These are phyloP conservation scores for Nerophis lumbriciformis DNA, from an alignment of 2,113 vertebrate genomes.

Conservation along the genomic window DNA sequence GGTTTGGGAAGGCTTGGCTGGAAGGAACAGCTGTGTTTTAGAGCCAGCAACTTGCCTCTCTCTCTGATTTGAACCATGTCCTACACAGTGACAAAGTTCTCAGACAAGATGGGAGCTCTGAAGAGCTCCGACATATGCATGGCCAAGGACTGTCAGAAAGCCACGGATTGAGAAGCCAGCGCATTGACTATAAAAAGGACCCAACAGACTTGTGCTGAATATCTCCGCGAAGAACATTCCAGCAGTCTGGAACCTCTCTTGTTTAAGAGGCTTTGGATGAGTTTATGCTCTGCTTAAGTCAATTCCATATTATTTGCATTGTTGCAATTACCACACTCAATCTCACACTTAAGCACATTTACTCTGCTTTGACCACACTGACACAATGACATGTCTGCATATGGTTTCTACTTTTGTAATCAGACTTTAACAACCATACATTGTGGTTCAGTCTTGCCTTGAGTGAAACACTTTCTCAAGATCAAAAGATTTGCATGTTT, in stretches of 20 bases:
- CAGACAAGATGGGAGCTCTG: conserved; percentile 49
- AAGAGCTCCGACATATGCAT: conserved; percentile 23
- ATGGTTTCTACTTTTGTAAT: conserved; percentile 59
- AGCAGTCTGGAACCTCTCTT: conserved; percentile 57
- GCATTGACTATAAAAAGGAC: conserved; percentile 31
- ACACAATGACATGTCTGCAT: conserved; percentile 59
- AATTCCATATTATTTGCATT: conserved; percentile 45
- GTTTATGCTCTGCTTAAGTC: conserved; percentile 31
- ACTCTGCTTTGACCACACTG: conserved; percentile 43
- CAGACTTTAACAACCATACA: conserved; percentile 53
- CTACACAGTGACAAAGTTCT: conserved; percentile 45
- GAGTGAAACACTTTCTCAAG: conserved; percentile 46
- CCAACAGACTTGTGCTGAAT: conserved; percentile 25
- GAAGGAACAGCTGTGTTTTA: conserved; percentile 58
- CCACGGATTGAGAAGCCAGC: conserved; percentile 30
- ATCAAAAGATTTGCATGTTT: conserved; percentile 29
- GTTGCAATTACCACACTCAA: conserved; percentile 43
- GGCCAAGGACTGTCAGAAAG: conserved; percentile 36
- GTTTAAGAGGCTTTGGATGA: conserved; percentile 42
- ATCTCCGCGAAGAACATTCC: conserved; percentile 45
- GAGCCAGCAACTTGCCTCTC: conserved; percentile 53
- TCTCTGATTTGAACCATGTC: conserved; percentile 61
- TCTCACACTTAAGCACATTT: conserved; percentile 26
- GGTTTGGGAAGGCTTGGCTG: conserved; percentile 61
- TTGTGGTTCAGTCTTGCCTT: conserved; percentile 20